Evolutionary conservation across 2,797 vertebrate genomes (phyloP).

Genomic region (Rhadinocentrus ornatus): DNA sequence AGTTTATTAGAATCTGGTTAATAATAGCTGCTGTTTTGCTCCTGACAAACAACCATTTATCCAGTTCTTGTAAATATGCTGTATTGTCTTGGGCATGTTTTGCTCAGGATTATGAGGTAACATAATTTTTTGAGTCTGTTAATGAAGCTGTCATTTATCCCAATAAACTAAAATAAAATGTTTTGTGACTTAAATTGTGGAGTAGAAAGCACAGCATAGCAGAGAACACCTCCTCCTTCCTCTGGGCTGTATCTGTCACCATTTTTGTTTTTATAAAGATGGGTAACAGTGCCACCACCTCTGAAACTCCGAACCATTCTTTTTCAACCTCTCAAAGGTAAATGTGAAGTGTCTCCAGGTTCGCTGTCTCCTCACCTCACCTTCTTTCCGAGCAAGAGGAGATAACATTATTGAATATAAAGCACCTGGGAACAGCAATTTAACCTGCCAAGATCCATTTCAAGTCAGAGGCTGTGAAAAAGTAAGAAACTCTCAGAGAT

Average conservation of each 20-base stretch:
- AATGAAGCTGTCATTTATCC: conserved; percentile 6
- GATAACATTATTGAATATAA: conserved; percentile 65
- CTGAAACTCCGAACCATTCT: conserved; percentile 43
- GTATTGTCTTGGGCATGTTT: too few species aligned
- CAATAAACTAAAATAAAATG: conserved; percentile 16
- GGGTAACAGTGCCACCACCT: conserved; percentile 27
- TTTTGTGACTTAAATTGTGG: conserved; percentile 17
- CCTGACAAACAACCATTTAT: too few species aligned
- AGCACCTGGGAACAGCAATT: conserved; percentile 31
- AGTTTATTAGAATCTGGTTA: too few species aligned
- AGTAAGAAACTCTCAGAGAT: conserved; percentile 30
- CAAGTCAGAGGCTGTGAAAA: conserved; percentile 45
- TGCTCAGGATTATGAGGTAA: too few species aligned
- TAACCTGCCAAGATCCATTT: conserved; percentile 51
- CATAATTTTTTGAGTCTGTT: too few species aligned
- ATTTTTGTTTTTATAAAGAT: conserved; percentile 25
- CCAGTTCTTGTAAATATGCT: too few species aligned
- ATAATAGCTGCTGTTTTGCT: too few species aligned
- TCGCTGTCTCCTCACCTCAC: conserved; percentile 43
- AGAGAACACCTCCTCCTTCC: conserved; percentile 21
- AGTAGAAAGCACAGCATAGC: background rate
- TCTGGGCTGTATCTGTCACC: conserved; percentile 35
- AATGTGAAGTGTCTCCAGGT: conserved; percentile 40
- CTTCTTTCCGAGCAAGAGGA: conserved; percentile 39
- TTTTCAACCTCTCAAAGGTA: conserved; percentile 27